A percentile compares a stretch with the other conserved stretches of the same genome.
phyloP scores from a whole-genome alignment of 2,113 vertebrate genomes.

The Andinoacara biseriatus region DNA sequence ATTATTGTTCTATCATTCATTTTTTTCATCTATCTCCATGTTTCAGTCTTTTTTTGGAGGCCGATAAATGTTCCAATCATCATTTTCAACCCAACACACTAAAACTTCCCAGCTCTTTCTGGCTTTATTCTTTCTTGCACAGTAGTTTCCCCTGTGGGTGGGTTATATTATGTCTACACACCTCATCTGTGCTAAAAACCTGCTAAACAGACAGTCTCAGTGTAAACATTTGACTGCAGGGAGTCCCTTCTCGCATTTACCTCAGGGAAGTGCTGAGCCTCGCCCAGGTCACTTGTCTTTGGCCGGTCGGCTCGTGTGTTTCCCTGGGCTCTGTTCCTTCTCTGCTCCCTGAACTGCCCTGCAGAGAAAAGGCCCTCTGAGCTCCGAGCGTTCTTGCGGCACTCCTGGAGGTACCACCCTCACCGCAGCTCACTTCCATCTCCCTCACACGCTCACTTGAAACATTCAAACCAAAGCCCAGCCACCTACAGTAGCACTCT shows the following conservation, averaged over 20 bases:
- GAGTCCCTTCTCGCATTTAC: slow-evolving; percentile 12
- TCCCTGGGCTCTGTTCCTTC: slow-evolving; percentile 28
- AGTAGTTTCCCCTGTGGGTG: slow-evolving; percentile 29
- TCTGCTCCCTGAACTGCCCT: slow-evolving; percentile 20
- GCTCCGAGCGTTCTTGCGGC: slow-evolving; percentile 36
- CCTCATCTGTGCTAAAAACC: slow-evolving; percentile 20
- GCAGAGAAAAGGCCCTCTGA: slow-evolving; percentile 68
- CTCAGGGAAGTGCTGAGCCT: background rate
- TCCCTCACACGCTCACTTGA: slow-evolving; percentile 23
- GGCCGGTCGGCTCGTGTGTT: background rate
- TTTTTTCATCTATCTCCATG: background rate
- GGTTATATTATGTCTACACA: slow-evolving; percentile 42
- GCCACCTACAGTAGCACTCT: slow-evolving; percentile 55
- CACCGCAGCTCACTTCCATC: slow-evolving; percentile 34
- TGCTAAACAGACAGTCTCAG: slow-evolving; percentile 28
- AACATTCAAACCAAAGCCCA: slow-evolving; percentile 19
- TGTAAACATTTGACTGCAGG: slow-evolving; percentile 32
- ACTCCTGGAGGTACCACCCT: slow-evolving; percentile 66
- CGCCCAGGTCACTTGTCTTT: slow-evolving; percentile 45
- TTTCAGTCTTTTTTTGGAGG: background rate
- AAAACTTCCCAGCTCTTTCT: background rate
- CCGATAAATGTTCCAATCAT: background rate
- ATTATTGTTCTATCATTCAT: background rate
- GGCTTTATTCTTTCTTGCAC: slow-evolving; percentile 42
- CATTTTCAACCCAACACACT: background rate